Percentiles rank a stretch among this genome's conserved stretches.
These are phyloP conservation scores for Neoniphon sammara DNA, from an alignment of 2,797 vertebrate genomes.

Conservation along the genomic window DNA sequence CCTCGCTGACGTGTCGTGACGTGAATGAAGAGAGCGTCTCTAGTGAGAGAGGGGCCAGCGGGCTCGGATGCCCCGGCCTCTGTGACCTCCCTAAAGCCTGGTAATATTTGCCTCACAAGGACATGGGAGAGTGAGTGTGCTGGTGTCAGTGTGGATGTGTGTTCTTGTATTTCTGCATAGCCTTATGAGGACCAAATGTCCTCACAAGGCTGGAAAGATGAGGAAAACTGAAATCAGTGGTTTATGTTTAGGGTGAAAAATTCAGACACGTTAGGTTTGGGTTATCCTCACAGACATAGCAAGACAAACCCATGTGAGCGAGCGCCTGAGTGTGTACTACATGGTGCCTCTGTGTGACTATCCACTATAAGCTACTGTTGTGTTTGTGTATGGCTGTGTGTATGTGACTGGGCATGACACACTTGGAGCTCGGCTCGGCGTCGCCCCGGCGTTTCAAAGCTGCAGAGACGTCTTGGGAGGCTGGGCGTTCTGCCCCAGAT, in stretches of 20 bases:
- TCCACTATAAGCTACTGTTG: constrained; percentile 20
- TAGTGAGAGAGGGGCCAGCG: constrained; percentile 2
- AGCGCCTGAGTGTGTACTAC: neutral
- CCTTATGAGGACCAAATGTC: too few relatives aligned
- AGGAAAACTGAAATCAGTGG: too few relatives aligned
- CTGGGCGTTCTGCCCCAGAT: constrained; percentile 73
- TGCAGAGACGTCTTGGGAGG: constrained; percentile 72
- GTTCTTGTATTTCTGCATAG: neutral
- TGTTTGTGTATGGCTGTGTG: constrained; percentile 12
- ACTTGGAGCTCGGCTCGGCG: constrained; percentile 58
- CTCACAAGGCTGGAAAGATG: too few relatives aligned
- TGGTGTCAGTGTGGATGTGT: neutral
- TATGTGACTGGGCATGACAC: constrained; percentile 45
- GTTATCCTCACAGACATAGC: neutral
- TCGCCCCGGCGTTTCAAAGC: constrained; percentile 65
- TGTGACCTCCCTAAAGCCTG: constrained; percentile 7
- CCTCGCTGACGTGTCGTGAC: constrained; percentile 1
- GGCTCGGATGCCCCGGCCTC: constrained; percentile 3
- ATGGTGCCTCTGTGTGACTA: constrained; percentile 17
- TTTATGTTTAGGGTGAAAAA: too few relatives aligned
- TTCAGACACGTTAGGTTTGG: neutral
- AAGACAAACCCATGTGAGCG: constrained; percentile 12
- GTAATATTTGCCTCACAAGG: constrained; percentile 30
- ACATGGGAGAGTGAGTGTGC: neutral
- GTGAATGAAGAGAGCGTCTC: neutral